Base-by-base conservation (phyloP, 2,797 vertebrate genomes). In the Craterocephalus amniculus region DNA sequence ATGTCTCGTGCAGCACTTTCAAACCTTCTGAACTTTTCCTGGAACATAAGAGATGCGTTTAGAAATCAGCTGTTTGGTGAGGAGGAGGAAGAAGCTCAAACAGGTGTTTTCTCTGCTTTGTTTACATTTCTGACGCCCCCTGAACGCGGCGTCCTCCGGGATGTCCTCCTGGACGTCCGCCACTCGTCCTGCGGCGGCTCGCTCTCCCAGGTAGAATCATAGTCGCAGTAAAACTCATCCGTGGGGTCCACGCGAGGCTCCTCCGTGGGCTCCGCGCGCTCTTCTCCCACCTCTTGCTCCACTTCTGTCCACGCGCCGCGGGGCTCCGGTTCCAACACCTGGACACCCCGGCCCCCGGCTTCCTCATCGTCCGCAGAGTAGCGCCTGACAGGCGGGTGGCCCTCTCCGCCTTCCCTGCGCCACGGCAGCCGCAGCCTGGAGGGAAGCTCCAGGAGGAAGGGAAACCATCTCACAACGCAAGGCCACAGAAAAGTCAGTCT, bases 181-280 rank as follows among this genome's bases (percentile, higher is more conserved):
- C 31, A n/a, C 32, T 0, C 0, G 2, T 16, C 0, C 43, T 24
- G 20, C 0, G 3, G 0, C 31, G 7, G 4, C n/a, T 77, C 38
- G 0, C 6, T 22, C 8, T 96, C 96, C 96, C 96, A 97, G 18
- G 96, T 97, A 16, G 96, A 98, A 71, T 98, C 96, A 58, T 93
- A 96, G 0, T 56, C 66, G 1, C 91, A 94, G 26, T 76, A 81
- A 3, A 86, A 58, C 4, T 86, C 85, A 9, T 92, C 91, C 0
- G 68, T 6, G 12, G 34, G 6, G n/a, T 84, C 0, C 8, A 2
- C 43, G 24, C 1, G 20, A 0, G 13, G 35, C 0, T 40, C 40
- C 1, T 1, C 31, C 10, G 1, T 6, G 4, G n/a, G n/a, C n/a
- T n/a, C n/a, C n/a, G n/a, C n/a, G n/a, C n/a, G n/a, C n/a, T n/a